Evolutionary conservation across 2,797 vertebrate species (phyloP).

Genomic region (Amazonetta brasiliensis): DNA sequence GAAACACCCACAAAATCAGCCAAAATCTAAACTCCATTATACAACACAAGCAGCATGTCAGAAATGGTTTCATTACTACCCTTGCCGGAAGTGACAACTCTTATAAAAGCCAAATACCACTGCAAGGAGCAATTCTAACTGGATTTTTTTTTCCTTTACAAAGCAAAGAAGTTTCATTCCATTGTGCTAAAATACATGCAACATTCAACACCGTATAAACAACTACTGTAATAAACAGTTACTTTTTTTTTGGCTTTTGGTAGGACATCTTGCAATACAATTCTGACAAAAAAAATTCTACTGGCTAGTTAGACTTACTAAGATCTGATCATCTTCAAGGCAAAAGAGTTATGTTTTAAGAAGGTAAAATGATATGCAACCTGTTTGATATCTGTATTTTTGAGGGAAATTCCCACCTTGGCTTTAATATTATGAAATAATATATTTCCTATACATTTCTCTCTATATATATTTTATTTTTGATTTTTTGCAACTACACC

Average conservation of each 20-base stretch:
- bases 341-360: conserved; percentile 22
- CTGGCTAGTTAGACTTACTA: neutral
- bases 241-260: neutral
- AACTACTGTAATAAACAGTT: neutral
- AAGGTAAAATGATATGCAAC: conserved; percentile 15
- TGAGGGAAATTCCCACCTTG: conserved; percentile 5
- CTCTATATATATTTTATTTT: neutral
- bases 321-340: neutral
- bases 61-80: neutral
- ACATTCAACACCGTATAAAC: neutral
- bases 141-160: neutral
- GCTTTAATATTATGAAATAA: conserved; percentile 64
- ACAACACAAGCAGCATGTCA: neutral
- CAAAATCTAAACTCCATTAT: neutral
- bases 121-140: neutral
- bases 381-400: neutral
- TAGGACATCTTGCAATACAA: neutral
- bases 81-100: neutral
- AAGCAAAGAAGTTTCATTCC: conserved; percentile 52
- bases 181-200: conserved; percentile 26
- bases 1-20: neutral
- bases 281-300: neutral
- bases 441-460: conserved; percentile 50
- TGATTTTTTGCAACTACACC: conserved; percentile 31
- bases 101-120: neutral